phyloP scores from a whole-genome alignment of 1,140 invertebrate genomes.

The Euwallacea fornicatus region DNA sequence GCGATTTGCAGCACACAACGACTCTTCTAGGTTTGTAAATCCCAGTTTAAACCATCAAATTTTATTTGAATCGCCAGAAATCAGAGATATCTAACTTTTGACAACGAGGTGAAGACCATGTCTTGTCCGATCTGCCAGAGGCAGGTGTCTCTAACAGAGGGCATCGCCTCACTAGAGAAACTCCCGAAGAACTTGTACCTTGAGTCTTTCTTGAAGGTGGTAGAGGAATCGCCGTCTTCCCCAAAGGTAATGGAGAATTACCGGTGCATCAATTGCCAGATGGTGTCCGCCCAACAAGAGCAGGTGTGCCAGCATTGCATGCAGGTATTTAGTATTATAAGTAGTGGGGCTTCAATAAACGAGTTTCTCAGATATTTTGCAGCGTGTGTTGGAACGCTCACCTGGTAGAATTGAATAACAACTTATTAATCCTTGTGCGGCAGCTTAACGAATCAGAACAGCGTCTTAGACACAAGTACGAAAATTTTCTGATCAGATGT shows the following conservation, averaged over 20 bases:
- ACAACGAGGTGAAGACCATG: conserved; percentile 30
- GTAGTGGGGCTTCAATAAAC: background rate
- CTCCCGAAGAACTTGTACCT: conserved; percentile 64
- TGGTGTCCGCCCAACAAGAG: conserved; percentile 53
- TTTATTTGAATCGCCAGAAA: too few species aligned
- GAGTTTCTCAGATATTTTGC: conserved; percentile 57
- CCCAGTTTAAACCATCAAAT: too few species aligned
- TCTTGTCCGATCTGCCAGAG: conserved; percentile 47
- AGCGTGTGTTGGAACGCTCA: conserved; percentile 60
- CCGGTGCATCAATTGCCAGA: conserved; percentile 55
- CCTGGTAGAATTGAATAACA: conserved; percentile 58
- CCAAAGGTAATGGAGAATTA: conserved; percentile 41
- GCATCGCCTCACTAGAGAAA: conserved; percentile 52
- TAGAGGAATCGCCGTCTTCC: conserved; percentile 39
- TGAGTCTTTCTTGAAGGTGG: conserved; percentile 57
- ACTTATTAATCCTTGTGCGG: conserved; percentile 58
- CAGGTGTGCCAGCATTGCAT: conserved; percentile 60
- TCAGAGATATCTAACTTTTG: background rate
- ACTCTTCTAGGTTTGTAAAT: too few species aligned
- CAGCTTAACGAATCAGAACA: conserved; percentile 56
- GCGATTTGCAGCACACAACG: background rate
- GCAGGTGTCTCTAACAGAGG: conserved; percentile 51
- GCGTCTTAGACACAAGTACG: conserved; percentile 58
- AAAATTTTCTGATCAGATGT: conserved; percentile 57
- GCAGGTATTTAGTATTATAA: conserved; percentile 52